Evolutionary conservation across 2,797 vertebrate genomes (phyloP).

Genomic region (Poecilia velifera): DNA sequence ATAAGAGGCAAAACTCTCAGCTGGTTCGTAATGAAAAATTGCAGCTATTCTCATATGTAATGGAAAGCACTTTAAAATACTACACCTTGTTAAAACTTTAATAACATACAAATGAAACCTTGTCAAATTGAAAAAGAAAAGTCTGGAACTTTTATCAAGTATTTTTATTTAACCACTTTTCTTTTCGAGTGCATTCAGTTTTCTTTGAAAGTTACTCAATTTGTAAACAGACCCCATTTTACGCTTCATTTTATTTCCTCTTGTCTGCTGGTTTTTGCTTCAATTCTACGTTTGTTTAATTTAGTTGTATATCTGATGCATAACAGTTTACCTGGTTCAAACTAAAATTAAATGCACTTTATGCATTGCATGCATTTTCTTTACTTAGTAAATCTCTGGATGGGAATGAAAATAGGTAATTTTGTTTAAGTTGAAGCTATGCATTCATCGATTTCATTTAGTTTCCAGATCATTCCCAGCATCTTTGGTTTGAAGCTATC

Average conservation of each 20-base stretch:
- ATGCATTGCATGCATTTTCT: background rate
- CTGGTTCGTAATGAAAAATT: constrained; percentile 56
- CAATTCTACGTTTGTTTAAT: background rate
- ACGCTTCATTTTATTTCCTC: background rate
- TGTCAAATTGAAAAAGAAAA: background rate
- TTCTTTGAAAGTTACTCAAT: background rate
- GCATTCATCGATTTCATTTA: background rate
- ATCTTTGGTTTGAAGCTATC: background rate
- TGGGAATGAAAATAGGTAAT: background rate
- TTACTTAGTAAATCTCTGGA: background rate
- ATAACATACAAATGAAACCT: background rate
- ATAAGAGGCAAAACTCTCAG: constrained; percentile 56
- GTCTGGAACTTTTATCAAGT: background rate
- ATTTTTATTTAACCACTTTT: background rate
- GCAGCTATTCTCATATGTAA: constrained; percentile 42
- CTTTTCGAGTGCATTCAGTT: background rate
- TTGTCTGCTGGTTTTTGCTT: background rate
- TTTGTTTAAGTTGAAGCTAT: background rate
- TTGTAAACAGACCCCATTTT: background rate
- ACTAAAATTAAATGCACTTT: background rate
- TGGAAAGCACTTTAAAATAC: constrained; percentile 43
- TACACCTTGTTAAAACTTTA: background rate
- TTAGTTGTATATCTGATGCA: background rate
- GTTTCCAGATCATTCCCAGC: background rate
- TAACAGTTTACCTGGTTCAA: background rate